Base-by-base conservation (phyloP, 2,888 invertebrate species). In the Melanostoma mellinum region DNA sequence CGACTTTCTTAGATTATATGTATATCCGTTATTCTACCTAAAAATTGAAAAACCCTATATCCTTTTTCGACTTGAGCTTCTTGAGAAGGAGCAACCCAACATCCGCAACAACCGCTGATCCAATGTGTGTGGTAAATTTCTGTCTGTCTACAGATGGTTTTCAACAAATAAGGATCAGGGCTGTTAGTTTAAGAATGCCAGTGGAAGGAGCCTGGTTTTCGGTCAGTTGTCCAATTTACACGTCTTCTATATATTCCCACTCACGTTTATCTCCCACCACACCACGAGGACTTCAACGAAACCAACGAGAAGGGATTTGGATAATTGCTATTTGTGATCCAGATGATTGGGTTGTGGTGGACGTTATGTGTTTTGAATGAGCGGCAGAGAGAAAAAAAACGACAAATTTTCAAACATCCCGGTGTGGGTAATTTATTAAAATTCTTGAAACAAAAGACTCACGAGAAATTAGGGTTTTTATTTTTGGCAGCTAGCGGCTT, bases 401-500 rank as follows among this genome's bases (percentile, higher is more conserved):
- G 30, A 61, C 3, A 56, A 73, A 71, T 30, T 76, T 10, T 20
- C 52, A 69, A 53, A 58, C 36, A 74, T 68, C 67, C 63, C 46
- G 71, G 81, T 46, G 30, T 84, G 72, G 63, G 75, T 67, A 69
- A 85, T 86, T 86, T 87, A 86, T 87, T 86, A 80, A 87, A 87
- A 87, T 87, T 86, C 87, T 74, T 86, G 38, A 61, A 71, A 81
- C 71, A 79, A 78, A 81, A 81, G 77, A 76, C 58, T 75, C 60
- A 73, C 69, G 71, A 65, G 74, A 74, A 81, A 78, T 79, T 71
- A 55, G 72, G 79, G 76, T 33, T 69, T 60, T n/a, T n/a, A n/a
- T n/a, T 53, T 73, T 42, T 60, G 40, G 50, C 44, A 35, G 46
- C 32, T 56, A 40, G 6, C 67, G 35, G 32, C 40, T 9, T 9